Base-by-base conservation (phyloP, 2,113 vertebrate species). In the Excalfactoria chinensis region DNA sequence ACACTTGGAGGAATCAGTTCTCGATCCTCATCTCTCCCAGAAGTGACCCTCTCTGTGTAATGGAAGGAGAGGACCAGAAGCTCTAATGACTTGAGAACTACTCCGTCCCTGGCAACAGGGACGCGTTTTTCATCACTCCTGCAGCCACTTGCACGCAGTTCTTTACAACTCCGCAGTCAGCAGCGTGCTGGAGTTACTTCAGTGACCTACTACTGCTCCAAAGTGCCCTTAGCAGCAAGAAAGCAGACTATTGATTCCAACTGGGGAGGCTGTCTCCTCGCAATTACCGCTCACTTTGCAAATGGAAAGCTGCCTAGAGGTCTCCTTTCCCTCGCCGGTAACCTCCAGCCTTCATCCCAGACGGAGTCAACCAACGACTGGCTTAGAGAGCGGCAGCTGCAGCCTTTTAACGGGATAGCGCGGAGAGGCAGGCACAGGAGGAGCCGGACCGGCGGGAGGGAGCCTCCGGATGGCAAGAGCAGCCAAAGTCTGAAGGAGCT, bases 141-240 rank as follows among this genome's bases (percentile, higher is more conserved):
- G 97, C 97, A 97, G 96, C 96, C 97, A 95, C 97, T 97, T 95
- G 97, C 96, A 74, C 76, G 93, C 96, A 98, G 94, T 98, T 97
- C 97, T 97, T 88, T 91, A 93, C 96, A 98, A 98, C 98, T 98
- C 98, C 97, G 98, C 98, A 98, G 98, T 97, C 97, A 96, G 97
- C 96, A 95, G 93, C 44, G 95, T 93, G 96, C 95, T 90, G 95
- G 95, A 97, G 95, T 93, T 95, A 96, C 96, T 96, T 91, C 95
- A 60, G 93, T 95, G 96, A 97, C 97, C 97, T 97, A 94, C 86
- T 96, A 98, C 97, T 77, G 93, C 85, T 94, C 96, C 91, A 76
- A 94, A 94, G 88, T 91, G 96, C 97, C 95, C 97, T 97, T 37
- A 93, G 94, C 95, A 90, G 94, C 86, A 43, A 88, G 95, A 95